phyloP scores from a whole-genome alignment of 2,888 invertebrate genomes.

The Dimorphilus gyrociliatus region DNA sequence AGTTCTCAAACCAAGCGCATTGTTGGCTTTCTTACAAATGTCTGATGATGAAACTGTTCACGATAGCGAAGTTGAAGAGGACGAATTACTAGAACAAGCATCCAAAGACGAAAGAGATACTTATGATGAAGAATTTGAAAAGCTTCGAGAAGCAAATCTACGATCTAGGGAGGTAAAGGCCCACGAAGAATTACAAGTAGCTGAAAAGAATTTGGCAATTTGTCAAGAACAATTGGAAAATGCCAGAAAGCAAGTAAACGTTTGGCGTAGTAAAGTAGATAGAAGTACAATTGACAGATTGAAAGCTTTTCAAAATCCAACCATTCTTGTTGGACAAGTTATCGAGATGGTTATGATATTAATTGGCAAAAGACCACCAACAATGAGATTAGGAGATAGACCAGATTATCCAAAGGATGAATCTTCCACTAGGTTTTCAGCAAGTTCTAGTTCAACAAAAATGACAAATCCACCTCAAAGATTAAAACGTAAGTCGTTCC shows the following conservation, averaged over 20 bases:
- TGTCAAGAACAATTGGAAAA: conserved; percentile 25
- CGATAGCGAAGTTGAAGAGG: conserved; percentile 20
- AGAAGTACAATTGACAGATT: conserved; percentile 31
- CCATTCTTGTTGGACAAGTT: conserved; percentile 32
- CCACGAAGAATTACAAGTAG: conserved; percentile 24
- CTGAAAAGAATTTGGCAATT: conserved; percentile 22
- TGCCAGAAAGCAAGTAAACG: conserved; percentile 27
- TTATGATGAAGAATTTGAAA: conserved; percentile 36
- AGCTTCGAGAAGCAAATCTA: conserved; percentile 32
- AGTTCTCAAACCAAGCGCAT: too few relatives aligned
- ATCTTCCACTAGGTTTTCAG: conserved; percentile 27
- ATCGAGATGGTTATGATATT: conserved; percentile 38
- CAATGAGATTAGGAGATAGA: conserved; percentile 4
- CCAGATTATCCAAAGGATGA: conserved; percentile 16
- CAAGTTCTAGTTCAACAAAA: conserved; percentile 28
- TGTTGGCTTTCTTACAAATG: conserved; percentile 31
- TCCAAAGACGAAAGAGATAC: conserved; percentile 32
- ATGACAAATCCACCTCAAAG: too few relatives aligned
- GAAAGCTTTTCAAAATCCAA: conserved; percentile 29
- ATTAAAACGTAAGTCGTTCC: too few relatives aligned
- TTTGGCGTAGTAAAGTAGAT: conserved; percentile 32
- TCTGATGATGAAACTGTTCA: conserved; percentile 18
- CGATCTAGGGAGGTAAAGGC: conserved; percentile 31
- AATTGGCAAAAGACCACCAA: conserved; percentile 31
- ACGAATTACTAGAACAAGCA: conserved; percentile 28